Evolutionary conservation across 2,113 vertebrate genomes (phyloP).

Genomic region (Piprites chloris): DNA sequence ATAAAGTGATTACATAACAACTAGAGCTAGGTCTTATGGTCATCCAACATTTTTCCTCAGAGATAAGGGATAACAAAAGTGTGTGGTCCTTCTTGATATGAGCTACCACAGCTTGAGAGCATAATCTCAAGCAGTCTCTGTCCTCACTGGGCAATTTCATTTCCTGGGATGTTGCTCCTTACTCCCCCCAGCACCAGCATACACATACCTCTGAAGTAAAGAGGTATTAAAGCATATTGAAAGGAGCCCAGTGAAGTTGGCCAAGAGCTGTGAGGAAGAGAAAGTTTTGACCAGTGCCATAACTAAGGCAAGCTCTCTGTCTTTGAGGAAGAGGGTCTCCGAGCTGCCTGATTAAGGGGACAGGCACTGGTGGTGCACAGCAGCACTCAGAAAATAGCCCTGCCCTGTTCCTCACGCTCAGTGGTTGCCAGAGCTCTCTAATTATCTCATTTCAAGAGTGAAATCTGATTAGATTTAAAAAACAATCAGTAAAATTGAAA

Average conservation of each 20-base stretch:
- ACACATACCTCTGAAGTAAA: background rate
- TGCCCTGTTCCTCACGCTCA: background rate
- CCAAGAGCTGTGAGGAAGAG: background rate
- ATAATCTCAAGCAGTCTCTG: background rate
- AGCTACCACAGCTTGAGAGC: background rate
- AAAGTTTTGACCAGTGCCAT: background rate
- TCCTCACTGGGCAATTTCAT: background rate
- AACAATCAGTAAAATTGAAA: background rate
- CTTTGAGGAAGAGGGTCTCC: rapidly evolving
- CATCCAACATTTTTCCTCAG: background rate
- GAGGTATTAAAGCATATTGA: background rate
- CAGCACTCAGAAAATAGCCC: background rate
- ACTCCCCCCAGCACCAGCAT: background rate
- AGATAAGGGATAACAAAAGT: background rate
- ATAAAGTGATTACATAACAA: background rate
- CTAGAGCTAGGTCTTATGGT: background rate
- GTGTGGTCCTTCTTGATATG: background rate
- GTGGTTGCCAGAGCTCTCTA: background rate
- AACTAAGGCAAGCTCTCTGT: background rate
- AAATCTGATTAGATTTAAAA: slow-evolving; percentile 36
- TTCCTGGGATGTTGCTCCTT: background rate
- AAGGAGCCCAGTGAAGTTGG: background rate
- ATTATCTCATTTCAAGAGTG: slow-evolving; percentile 18
- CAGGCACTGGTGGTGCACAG: background rate
- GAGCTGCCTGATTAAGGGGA: background rate